These are phyloP conservation scores for Autographa gamma DNA, from an alignment of 2,888 invertebrate species.

Conservation along the genomic window DNA sequence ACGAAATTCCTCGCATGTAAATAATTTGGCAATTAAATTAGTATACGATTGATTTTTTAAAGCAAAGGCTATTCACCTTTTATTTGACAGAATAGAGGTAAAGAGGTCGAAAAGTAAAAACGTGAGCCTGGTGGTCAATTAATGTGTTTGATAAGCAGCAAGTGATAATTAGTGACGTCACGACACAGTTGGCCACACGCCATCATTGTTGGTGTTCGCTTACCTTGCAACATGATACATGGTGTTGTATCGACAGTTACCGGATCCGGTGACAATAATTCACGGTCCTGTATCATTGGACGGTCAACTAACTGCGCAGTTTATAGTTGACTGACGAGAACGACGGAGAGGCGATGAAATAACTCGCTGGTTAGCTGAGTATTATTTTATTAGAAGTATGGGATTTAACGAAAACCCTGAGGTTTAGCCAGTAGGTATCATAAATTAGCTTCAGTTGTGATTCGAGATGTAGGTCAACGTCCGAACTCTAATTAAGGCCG, in stretches of 20 bases:
- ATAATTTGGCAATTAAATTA: constrained; percentile 12
- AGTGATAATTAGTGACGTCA: constrained; percentile 45
- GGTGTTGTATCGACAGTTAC: constrained; percentile 49
- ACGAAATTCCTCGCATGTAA: not conserved
- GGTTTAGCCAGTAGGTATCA: not conserved
- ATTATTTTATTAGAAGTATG: not conserved
- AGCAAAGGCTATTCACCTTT: not conserved
- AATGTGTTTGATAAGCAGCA: constrained; percentile 39
- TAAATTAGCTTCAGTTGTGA: too few species aligned
- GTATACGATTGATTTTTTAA: not conserved
- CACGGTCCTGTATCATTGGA: constrained; percentile 22
- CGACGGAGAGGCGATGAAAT: not conserved
- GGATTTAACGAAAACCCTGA: not conserved
- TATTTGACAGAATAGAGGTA: constrained; percentile 8
- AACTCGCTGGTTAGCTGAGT: not conserved
- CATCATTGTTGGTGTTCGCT: constrained; percentile 64
- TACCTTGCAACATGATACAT: constrained; percentile 56
- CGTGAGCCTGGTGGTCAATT: constrained; percentile 26
- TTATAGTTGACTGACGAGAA: constrained; percentile 7
- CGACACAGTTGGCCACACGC: constrained; percentile 69
- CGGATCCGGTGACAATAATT: constrained; percentile 36
- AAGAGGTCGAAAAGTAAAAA: constrained; percentile 24
- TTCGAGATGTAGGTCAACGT: not conserved
- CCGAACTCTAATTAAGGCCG: not conserved
- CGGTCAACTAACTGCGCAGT: constrained; percentile 43